A percentile compares a stretch with the other conserved stretches of the same genome.
Conservation (phyloP, 2,797 vertebrate genomes). For the Sebastes matsubarae region DNA sequence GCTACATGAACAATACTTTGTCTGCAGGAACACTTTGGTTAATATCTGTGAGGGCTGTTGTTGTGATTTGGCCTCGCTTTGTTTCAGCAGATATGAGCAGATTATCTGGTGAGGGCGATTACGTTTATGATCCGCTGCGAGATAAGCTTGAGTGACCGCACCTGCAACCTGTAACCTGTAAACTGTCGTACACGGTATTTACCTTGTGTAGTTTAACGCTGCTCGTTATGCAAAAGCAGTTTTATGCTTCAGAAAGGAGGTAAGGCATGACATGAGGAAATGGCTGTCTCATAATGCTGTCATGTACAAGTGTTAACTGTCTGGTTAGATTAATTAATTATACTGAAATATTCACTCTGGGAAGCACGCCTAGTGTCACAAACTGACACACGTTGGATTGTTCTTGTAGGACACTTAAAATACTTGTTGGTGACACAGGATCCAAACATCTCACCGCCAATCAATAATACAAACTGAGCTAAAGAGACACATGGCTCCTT, state of each 20-base stretch:
- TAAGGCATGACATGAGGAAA: neutral
- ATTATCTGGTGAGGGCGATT: constrained; percentile 36
- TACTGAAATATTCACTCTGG: neutral
- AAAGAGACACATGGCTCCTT: constrained; percentile 20
- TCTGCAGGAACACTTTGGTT: neutral
- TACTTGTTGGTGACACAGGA: constrained; percentile 26
- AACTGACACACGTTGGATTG: neutral
- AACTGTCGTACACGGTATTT: neutral
- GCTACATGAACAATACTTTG: neutral
- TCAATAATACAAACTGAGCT: constrained; percentile 61
- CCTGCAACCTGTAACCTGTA: neutral
- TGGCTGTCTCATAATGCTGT: neutral
- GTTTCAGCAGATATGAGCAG: constrained; percentile 11
- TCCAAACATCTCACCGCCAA: constrained; percentile 15
- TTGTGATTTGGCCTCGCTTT: constrained; percentile 16
- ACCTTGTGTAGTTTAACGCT: neutral
- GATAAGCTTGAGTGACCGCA: constrained; percentile 27
- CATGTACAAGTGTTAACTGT: neutral
- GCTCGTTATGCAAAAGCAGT: neutral
- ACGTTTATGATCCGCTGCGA: constrained; percentile 20
- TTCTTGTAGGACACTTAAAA: constrained; percentile 15
- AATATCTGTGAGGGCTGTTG: neutral
- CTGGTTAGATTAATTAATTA: neutral
- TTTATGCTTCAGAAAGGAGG: neutral
- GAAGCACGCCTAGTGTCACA: neutral